Conservation (phyloP, 2,888 invertebrate genomes). For the Shargacucullia verbasci region DNA sequence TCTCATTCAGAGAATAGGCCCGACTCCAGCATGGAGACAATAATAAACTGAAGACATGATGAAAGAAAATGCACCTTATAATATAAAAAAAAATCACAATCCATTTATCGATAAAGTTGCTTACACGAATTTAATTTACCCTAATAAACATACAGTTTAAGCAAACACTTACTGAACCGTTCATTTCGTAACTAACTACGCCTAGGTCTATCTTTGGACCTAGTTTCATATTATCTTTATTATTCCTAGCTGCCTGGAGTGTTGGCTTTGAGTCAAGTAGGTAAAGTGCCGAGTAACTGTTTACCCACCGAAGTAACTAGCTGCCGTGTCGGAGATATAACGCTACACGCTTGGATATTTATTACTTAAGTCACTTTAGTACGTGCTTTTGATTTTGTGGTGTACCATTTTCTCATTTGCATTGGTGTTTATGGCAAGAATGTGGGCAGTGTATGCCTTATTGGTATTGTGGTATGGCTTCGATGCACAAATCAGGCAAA, state of each 20-base stretch:
- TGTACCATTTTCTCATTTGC: neutral
- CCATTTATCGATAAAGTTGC: too few species aligned
- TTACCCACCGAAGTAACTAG: constrained; percentile 45
- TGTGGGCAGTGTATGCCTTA: too few species aligned
- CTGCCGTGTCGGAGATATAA: constrained; percentile 17
- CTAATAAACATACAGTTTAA: too few species aligned
- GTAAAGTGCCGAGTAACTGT: constrained; percentile 43
- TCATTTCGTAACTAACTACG: constrained; percentile 14
- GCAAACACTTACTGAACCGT: constrained; percentile 2
- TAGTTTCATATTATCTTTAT: constrained; percentile 55
- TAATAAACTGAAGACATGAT: too few species aligned
- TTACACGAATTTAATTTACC: too few species aligned
- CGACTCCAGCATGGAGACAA: too few species aligned
- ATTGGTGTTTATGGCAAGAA: neutral
- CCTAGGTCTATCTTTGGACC: constrained; percentile 1
- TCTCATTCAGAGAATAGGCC: too few species aligned
- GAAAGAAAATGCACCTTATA: too few species aligned
- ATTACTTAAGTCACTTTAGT: constrained; percentile 23
- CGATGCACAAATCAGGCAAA: too few species aligned
- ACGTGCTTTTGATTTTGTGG: constrained; percentile 22
- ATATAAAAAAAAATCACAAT: too few species aligned
- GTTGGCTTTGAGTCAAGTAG: constrained; percentile 58
- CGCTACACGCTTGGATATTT: constrained; percentile 34
- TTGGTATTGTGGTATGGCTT: too few species aligned
- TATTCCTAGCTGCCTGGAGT: constrained; percentile 46